Conservation (phyloP, 2,888 invertebrate genomes). For the Orgyia antiqua region DNA sequence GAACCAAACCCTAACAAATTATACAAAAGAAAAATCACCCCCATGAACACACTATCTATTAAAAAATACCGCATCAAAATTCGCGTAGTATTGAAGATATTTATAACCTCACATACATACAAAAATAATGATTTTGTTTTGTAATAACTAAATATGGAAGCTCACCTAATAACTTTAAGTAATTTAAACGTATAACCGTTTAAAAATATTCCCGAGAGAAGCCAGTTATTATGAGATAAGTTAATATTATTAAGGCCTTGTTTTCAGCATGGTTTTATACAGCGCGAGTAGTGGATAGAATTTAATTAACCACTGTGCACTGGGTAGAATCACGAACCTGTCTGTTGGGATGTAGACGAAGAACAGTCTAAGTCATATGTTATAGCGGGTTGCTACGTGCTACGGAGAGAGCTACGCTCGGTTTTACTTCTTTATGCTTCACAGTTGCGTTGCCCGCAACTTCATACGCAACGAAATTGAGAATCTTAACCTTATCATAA, state of each 20-base stretch:
- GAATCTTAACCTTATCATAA: too few relatives aligned
- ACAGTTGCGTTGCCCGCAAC: too few relatives aligned
- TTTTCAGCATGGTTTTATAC: constrained; percentile 54
- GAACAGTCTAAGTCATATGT: constrained; percentile 14
- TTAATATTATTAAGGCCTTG: constrained; percentile 44
- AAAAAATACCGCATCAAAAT: too few relatives aligned
- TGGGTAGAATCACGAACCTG: constrained; percentile 42
- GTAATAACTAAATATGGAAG: too few relatives aligned
- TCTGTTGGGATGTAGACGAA: constrained; percentile 43
- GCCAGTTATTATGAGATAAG: constrained; percentile 32
- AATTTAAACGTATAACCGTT: constrained; percentile 2
- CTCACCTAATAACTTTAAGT: neutral
- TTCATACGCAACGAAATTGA: too few relatives aligned
- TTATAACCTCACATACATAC: too few relatives aligned
- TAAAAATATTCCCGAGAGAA: constrained; percentile 13
- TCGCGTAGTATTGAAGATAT: too few relatives aligned
- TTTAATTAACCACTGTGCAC: constrained; percentile 64
- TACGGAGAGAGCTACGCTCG: neutral
- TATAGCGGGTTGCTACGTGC: constrained; percentile 5
- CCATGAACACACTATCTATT: too few relatives aligned
- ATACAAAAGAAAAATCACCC: too few relatives aligned
- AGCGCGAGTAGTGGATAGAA: constrained; percentile 51
- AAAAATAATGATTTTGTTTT: too few relatives aligned
- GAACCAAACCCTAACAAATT: too few relatives aligned
- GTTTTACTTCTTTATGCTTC: neutral